Evolutionary conservation across 2,797 vertebrate species (phyloP).

Genomic region (Tauraco hartlaubi): DNA sequence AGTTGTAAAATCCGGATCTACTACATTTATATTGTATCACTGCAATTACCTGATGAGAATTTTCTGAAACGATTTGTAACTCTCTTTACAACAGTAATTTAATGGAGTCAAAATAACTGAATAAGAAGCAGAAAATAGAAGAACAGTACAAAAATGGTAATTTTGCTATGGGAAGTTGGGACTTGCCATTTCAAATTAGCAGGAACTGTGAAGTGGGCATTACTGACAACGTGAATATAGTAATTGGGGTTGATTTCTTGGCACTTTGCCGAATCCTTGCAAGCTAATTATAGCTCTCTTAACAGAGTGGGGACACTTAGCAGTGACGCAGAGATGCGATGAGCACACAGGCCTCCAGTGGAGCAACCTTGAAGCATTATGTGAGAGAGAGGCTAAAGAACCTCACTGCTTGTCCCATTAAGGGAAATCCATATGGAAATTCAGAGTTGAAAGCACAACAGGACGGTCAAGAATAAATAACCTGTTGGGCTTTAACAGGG

Average conservation of each 20-base stretch:
- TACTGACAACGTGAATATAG: constrained; percentile 87
- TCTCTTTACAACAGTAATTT: constrained; percentile 58
- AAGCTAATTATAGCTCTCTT: constrained; percentile 87
- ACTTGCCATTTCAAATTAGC: constrained; percentile 86
- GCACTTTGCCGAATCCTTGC: constrained; percentile 81
- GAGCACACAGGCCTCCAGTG: constrained; percentile 59
- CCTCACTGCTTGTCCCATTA: background rate
- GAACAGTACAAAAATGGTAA: constrained; percentile 66
- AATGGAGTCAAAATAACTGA: constrained; percentile 60
- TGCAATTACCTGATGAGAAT: constrained; percentile 13
- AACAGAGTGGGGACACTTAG: constrained; percentile 72
- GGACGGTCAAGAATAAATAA: background rate
- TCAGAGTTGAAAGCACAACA: background rate
- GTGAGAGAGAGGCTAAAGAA: background rate
- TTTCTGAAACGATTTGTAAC: background rate
- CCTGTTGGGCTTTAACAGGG: background rate
- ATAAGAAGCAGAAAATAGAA: constrained; percentile 67
- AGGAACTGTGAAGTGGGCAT: constrained; percentile 84
- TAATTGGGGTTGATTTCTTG: constrained; percentile 91
- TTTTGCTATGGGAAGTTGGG: constrained; percentile 79
- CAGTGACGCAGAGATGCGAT: constrained; percentile 66
- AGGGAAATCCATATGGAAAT: background rate
- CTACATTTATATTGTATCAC: background rate
- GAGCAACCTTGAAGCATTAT: constrained; percentile 32
- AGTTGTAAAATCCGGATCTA: background rate